Evolutionary conservation across 2,888 invertebrate species (phyloP).

Genomic region (Eucriotettix oculatus): DNA sequence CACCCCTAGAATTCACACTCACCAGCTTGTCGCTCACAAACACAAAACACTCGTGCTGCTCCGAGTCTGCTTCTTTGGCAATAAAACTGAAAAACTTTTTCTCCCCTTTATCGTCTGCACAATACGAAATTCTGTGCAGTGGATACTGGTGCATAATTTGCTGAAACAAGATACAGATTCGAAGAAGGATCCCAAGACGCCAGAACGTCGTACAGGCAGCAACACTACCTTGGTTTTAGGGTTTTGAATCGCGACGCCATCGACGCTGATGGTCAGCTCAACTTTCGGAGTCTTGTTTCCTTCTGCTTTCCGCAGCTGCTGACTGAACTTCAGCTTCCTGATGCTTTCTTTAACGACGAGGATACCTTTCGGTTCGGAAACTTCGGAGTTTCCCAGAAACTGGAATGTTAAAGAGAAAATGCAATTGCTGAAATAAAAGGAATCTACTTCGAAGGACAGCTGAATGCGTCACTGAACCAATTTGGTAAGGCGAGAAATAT

Average conservation of each 20-base stretch:
- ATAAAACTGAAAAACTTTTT: slow-evolving; percentile 95
- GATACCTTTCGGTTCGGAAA: slow-evolving; percentile 93
- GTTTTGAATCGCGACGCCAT: slow-evolving; percentile 80
- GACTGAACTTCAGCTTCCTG: slow-evolving; percentile 83
- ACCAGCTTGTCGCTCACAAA: slow-evolving; percentile 89
- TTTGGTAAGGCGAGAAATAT: not conserved
- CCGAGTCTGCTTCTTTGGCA: slow-evolving; percentile 61
- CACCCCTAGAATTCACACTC: slow-evolving; percentile 15
- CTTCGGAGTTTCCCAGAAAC: slow-evolving; percentile 89
- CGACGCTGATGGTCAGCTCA: slow-evolving; percentile 92
- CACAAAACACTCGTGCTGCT: slow-evolving; percentile 89
- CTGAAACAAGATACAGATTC: slow-evolving; percentile 22
- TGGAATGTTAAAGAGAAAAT: slow-evolving; percentile 24
- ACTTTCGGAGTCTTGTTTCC: slow-evolving; percentile 82
- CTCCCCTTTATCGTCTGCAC: slow-evolving; percentile 96
- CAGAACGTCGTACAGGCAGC: not conserved
- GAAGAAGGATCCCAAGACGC: not conserved
- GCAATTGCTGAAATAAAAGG: not conserved
- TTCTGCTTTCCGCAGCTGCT: slow-evolving; percentile 79
- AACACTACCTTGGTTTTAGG: slow-evolving; percentile 34
- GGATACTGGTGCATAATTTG: slow-evolving; percentile 86
- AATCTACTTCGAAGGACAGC: not conserved
- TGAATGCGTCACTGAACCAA: not conserved
- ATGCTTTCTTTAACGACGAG: slow-evolving; percentile 97
- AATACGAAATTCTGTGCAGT: slow-evolving; percentile 92